Conservation (phyloP, 1,140 invertebrate genomes). For the Ephestia elutella region DNA sequence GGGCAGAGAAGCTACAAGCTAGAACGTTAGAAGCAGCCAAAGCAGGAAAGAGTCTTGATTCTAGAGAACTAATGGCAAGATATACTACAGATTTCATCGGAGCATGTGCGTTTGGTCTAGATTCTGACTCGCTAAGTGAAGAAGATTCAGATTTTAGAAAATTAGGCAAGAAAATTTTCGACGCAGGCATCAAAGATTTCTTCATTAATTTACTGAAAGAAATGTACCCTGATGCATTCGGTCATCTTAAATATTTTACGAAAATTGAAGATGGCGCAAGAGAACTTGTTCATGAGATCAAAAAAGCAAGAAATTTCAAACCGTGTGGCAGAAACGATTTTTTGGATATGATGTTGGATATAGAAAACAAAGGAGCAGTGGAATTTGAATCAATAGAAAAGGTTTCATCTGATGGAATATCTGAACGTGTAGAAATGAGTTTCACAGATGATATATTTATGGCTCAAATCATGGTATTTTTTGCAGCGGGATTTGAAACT, state of each 20-base stretch:
- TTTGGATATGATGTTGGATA: constrained; percentile 70
- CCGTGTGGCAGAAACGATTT: constrained; percentile 67
- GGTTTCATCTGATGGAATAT: constrained; percentile 23
- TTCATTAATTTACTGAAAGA: not conserved
- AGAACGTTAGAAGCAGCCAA: constrained; percentile 18
- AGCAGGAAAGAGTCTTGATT: not conserved
- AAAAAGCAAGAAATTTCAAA: constrained; percentile 48
- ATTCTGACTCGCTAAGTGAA: constrained; percentile 27
- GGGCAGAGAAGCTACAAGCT: constrained; percentile 48
- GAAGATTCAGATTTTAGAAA: constrained; percentile 10
- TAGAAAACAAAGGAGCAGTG: constrained; percentile 36
- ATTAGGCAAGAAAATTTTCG: constrained; percentile 5
- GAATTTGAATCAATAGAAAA: constrained; percentile 35
- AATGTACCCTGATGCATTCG: not conserved
- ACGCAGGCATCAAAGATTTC: not conserved
- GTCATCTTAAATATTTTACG: not conserved
- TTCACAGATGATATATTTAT: constrained; percentile 39
- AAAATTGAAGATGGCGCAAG: constrained; percentile 5
- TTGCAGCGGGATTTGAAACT: constrained; percentile 72
- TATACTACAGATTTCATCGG: constrained; percentile 57
- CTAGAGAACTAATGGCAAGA: constrained; percentile 23
- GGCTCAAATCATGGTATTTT: constrained; percentile 72
- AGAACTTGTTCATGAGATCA: constrained; percentile 29
- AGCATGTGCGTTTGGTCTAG: constrained; percentile 35
- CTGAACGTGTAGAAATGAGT: constrained; percentile 13